These are phyloP conservation scores for Ptychoptera contaminata DNA, from an alignment of 2,888 invertebrate species.

Conservation along the genomic window DNA sequence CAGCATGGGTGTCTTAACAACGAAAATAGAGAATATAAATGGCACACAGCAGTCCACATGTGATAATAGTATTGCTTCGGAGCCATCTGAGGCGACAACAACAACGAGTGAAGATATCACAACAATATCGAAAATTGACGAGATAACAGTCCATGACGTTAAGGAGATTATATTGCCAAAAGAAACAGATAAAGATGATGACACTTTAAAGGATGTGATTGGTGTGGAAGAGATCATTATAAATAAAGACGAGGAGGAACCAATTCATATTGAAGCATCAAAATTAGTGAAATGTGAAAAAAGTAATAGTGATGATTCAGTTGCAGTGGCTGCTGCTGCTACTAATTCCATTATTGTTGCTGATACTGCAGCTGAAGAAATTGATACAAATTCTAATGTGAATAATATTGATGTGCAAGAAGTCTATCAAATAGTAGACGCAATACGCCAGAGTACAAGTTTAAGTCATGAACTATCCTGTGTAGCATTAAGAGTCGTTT, in stretches of 20 bases:
- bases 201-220: constrained; percentile 16
- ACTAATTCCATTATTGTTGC: no score
- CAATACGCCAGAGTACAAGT: constrained; percentile 67
- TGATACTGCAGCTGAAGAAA: constrained; percentile 11
- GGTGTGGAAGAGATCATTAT: constrained; percentile 5
- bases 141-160: constrained; percentile 17
- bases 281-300: neutral
- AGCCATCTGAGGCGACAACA: constrained; percentile 28
- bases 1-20: constrained; percentile 22
- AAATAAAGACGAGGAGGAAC: constrained; percentile 6
- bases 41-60: constrained; percentile 10
- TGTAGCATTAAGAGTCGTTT: constrained; percentile 66
- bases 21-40: constrained; percentile 21
- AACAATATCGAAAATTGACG: constrained; percentile 24
- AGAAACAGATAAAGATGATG: constrained; percentile 7
- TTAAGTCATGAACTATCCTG: constrained; percentile 75
- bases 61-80: constrained; percentile 30
- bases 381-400: constrained; percentile 9
- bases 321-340: constrained; percentile 1
- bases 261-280: constrained; percentile 2
- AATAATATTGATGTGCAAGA: constrained; percentile 23
- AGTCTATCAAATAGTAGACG: constrained; percentile 64
- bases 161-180: neutral
- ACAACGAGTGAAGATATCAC: constrained; percentile 30
- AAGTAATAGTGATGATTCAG: neutral